Base-by-base conservation (phyloP, 2,888 invertebrate genomes). In the Timema cristinae region DNA sequence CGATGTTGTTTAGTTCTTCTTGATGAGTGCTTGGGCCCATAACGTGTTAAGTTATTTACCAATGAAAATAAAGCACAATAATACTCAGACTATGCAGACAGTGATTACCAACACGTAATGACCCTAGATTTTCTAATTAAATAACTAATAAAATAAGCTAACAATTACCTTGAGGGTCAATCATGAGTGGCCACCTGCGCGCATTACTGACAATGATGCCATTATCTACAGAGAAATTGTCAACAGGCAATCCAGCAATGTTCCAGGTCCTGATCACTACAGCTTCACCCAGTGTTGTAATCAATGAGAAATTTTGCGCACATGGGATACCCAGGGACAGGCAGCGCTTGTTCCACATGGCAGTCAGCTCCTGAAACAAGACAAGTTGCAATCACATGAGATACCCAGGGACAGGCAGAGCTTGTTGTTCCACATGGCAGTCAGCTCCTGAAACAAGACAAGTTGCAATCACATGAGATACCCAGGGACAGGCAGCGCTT, bases 191-290 rank as follows among this genome's bases (percentile, higher is more conserved):
- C 92, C 94, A 97, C 15, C 96, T 86, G 76, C 93, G 86, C 0
- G 94, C 91, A 79, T 90, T 91, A 72, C 89, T 89, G 0, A 95
- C 92, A 73, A 97, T 95, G 76, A 97, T 95, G 67, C 93, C 97
- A 82, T 97, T 97, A 82, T 97, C 96, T 6, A 95, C 89, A 69
- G 95, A 95, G 84, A 94, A 97, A 76, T 89, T 88, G 81, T 97
- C 97, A 0, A 93, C 92, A 0, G 97, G 97, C 75, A 97, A 83
- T 0, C 96, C 95, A 47, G 91, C 90, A 76, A 97, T 91, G 79
- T 92, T 91, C 97, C 97, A 97, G 48, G 91, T 90, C 72, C 95
- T 86, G 77, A 96, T 93, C 77, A 92, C 88, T 71, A 96, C 93
- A 0, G 95, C 91, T 80, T 94, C 93, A 0, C 96, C 96, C 78